Evolutionary conservation across 2,113 vertebrate species (phyloP).

Genomic region (Formicarius rufipectus): DNA sequence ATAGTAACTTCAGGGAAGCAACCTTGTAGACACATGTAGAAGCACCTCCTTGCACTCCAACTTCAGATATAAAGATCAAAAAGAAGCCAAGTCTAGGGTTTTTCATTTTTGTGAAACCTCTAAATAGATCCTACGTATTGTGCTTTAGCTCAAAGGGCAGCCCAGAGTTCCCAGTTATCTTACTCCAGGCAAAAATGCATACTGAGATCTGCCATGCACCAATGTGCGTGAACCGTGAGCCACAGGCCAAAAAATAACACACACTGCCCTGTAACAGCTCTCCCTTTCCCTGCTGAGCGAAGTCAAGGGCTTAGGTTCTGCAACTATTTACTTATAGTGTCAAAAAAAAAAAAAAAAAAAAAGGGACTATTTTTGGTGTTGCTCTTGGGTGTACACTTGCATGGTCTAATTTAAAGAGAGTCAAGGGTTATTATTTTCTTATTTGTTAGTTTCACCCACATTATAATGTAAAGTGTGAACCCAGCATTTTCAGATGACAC

Average conservation of each 20-base stretch:
- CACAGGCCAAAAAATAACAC: not conserved
- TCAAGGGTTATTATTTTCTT: not conserved
- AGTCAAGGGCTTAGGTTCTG: not conserved
- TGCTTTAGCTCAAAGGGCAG: not conserved
- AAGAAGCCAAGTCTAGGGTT: not conserved
- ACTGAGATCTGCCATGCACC: not conserved
- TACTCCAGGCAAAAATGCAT: not conserved
- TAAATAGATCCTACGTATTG: not conserved
- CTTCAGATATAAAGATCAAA: not conserved
- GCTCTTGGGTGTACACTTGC: not conserved
- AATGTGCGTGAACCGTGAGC: not conserved
- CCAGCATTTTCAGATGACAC: not conserved
- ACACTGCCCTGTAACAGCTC: not conserved
- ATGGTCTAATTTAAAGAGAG: not conserved
- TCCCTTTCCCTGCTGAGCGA: not conserved
- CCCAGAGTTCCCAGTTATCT: not conserved
- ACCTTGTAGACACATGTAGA: not conserved
- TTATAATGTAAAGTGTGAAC: not conserved
- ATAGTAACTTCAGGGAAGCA: not conserved
- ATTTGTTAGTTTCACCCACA: not conserved
- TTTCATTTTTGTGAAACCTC: not conserved
- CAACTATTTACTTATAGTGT: not conserved
- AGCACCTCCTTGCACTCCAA: not conserved
- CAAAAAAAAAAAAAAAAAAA: too few relatives aligned
- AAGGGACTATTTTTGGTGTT: not conserved